Evolutionary conservation across 2,888 invertebrate species (phyloP).

Genomic region (Brachyopa scutellaris): DNA sequence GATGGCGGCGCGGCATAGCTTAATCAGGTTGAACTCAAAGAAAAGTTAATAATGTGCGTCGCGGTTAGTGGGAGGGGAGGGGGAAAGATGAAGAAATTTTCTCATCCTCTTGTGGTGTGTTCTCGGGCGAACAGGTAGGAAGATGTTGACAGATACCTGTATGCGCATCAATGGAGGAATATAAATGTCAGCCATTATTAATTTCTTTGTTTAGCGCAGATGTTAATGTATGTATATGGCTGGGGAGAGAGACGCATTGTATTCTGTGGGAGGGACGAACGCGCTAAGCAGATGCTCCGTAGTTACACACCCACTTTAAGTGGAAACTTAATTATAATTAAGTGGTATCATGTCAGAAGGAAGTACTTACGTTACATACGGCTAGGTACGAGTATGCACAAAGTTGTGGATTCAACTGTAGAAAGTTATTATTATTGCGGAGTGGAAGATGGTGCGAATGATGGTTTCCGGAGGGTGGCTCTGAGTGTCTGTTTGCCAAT

Average conservation of each 20-base stretch:
- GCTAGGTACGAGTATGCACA: no score
- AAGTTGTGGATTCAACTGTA: no score
- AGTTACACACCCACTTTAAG: conserved; percentile 49
- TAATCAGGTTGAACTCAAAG: conserved; percentile 57
- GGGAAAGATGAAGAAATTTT: neutral
- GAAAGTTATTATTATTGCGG: no score
- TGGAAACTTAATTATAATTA: conserved; percentile 37
- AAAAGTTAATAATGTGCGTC: conserved; percentile 36
- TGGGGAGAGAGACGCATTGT: neutral
- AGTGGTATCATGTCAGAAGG: conserved; percentile 8
- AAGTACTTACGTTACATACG: no score
- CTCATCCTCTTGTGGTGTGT: neutral
- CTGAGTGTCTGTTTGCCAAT: no score
- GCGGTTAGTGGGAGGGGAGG: neutral
- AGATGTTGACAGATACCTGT: conserved; percentile 70
- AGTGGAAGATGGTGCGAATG: no score
- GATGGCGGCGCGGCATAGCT: conserved; percentile 56
- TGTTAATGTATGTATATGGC: conserved; percentile 50
- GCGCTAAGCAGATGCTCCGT: conserved; percentile 36
- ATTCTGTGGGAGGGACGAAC: conserved; percentile 16
- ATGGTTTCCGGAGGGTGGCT: no score
- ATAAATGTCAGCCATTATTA: conserved; percentile 70
- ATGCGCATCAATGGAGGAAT: conserved; percentile 60
- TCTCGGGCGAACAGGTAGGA: conserved; percentile 50
- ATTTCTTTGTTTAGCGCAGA: conserved; percentile 60